Evolutionary conservation across 2,797 vertebrate genomes (phyloP), one percentile per base, ranked within the genome.

Genomic region (Borostomias antarcticus): DNA sequence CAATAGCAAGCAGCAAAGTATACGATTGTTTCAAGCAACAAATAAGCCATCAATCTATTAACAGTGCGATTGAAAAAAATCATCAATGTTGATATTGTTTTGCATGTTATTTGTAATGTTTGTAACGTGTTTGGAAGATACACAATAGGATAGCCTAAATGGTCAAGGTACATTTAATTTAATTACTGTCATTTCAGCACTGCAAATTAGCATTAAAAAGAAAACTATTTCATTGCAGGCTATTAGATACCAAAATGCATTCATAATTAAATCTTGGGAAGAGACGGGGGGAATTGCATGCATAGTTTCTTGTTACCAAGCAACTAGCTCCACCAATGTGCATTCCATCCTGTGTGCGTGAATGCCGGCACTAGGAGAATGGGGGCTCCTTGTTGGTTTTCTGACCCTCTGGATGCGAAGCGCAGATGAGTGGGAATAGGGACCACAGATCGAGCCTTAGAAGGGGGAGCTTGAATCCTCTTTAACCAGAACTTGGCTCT

Each of bases 401-500:
- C 37, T 26, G 37, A 62, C 73, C 28, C 61, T 75, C 59, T 77
- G 78, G 51, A 83, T 78, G 70, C 62, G 59, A 32, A 81, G 70
- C 65, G 81, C 70, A 83, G 79, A 84, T 64, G 68, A 79, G 59
- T 69, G 79, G 70, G 69, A 86, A 82, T 76, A 63, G 62, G 72
- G 82, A 84, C 70, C 76, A 85, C 72, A 79, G 77, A 87, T 85
- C 77, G 74, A 71, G 76, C 67, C 64, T 72, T 17, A 43, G 80
- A 66, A 76, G 70, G 28, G 29, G 40, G 69, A 68, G 72, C 82
- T 77, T 81, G 66, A 84, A 83, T 86, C 84, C 84, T 73, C 77
- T 86, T 85, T 89, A 86, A 87, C 89, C 88, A 87, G 82, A 86
- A 84, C 73, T 82, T 85, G 82, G 82, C 85, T 81, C 77, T 80